phyloP scores from a whole-genome alignment of 2,113 vertebrate genomes.

The Gnathonemus longibarbis region DNA sequence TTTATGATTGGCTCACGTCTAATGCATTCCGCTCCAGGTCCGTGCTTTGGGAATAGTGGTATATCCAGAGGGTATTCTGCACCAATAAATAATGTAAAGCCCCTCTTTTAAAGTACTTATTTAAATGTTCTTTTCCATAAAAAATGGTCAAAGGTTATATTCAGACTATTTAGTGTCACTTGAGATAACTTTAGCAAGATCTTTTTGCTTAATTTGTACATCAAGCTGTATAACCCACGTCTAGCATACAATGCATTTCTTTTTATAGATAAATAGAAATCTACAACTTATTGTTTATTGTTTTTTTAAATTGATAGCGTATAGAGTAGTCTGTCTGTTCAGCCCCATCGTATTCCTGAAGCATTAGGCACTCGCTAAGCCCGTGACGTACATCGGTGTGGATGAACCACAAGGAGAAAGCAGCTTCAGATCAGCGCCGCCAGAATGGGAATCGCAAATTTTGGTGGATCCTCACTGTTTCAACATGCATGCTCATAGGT shows the following conservation, averaged over 20 bases:
- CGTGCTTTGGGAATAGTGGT: not conserved
- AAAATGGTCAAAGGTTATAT: constrained; percentile 4
- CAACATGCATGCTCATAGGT: not conserved
- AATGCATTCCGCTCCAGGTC: not conserved
- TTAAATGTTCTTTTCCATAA: constrained; percentile 10
- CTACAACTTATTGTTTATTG: not conserved
- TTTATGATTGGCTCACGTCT: not conserved
- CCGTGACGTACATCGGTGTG: not conserved
- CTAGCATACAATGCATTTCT: not conserved
- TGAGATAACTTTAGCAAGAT: not conserved
- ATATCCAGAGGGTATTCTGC: not conserved
- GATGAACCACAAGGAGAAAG: not conserved
- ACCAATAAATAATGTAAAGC: constrained; percentile 10
- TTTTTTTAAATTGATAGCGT: not conserved
- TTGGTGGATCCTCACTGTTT: not conserved
- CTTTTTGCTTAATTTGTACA: not conserved
- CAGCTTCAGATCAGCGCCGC: not conserved
- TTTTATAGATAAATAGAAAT: not conserved
- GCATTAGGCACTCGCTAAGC: not conserved
- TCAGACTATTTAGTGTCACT: not conserved
- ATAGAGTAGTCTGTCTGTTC: not conserved
- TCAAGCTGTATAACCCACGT: not conserved
- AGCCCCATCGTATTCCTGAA: not conserved
- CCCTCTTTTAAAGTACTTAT: not conserved
- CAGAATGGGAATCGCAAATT: not conserved